phyloP scores from a whole-genome alignment of 2,797 vertebrate genomes.

The Squalus acanthias region DNA sequence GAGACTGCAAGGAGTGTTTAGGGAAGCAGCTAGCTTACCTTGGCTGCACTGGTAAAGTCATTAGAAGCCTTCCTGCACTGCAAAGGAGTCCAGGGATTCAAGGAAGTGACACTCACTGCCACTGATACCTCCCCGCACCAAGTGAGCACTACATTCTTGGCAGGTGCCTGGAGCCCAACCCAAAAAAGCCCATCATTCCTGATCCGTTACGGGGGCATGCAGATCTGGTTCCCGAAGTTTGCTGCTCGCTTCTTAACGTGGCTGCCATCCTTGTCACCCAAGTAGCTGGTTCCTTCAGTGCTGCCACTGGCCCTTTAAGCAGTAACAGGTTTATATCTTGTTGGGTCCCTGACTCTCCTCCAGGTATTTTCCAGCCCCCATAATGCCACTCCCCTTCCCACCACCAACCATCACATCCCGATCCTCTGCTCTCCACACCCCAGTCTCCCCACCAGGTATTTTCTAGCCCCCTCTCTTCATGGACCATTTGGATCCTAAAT shows the following conservation, averaged over 20 bases:
- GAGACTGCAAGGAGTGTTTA: too few species aligned
- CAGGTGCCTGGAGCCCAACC: background rate
- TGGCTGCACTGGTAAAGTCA: background rate
- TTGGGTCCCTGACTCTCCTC: background rate
- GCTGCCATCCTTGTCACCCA: background rate
- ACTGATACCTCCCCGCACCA: background rate
- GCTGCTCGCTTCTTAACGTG: background rate
- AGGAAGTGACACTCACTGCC: background rate
- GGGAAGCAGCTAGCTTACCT: background rate
- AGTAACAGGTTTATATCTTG: background rate
- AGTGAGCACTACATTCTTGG: background rate
- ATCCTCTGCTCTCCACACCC: background rate
- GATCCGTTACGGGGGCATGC: background rate
- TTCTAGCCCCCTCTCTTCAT: background rate
- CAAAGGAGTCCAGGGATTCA: background rate
- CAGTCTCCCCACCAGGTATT: background rate
- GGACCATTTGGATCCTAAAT: background rate
- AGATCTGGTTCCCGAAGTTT: background rate
- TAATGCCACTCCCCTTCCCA: background rate
- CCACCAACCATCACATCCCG: background rate
- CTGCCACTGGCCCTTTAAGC: background rate
- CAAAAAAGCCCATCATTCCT: background rate
- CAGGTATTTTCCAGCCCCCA: background rate
- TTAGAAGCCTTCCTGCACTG: background rate
- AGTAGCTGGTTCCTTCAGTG: background rate